Base-by-base conservation (phyloP, 2,888 invertebrate species). In the Caenorhabditis japonica region DNA sequence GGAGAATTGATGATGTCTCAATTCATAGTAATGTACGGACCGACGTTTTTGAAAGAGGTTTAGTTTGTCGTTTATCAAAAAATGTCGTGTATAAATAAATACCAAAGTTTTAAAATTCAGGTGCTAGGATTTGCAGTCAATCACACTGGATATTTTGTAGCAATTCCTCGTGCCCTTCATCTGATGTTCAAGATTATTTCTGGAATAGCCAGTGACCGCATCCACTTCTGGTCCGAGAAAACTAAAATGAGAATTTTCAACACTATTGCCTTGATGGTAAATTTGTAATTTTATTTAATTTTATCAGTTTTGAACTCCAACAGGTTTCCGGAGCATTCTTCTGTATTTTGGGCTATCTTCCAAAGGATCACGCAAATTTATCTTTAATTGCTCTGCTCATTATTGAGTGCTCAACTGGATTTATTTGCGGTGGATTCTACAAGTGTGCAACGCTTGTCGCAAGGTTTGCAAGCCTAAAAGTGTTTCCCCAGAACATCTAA, bases 161-260 rank as follows among this genome's bases (percentile, higher is more conserved):
- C 83, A 30, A 69, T 83, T 30, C 83, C 83, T 15, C 75, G 81
- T 8, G 75, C 79, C 27, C 62, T 83, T n/a, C 81, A 81, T 44
- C 56, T 83, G 39, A 44, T 58, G 5, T 79, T 80, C 73, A 83
- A 83, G 46, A 78, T 83, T 27, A 70, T 77, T 19, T 73, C 75
- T 21, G 83, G 83, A 60, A 62, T 81, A 15, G 68, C 75, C 5
- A 77, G 77, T 59, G 83, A 83, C 62, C 68, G 66, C 30, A 81
- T 83, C 4, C 66, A 66, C 10, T 83, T 74, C 56, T 46, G 80
- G 15, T 72, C 80, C 10, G 85, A 85, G 51, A 75, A 73, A 17
- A 58, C 70, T 25, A 85, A 85, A 49, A 77, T 85, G 81, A 72
- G 80, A 64, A 74, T 85, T 25, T 85, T 82, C 76, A 85, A 85